Percentiles rank a stretch among this genome's conserved stretches.
These are phyloP conservation scores for Nycticryphes semicollaris DNA, from an alignment of 2,113 vertebrate genomes.

Conservation along the genomic window DNA sequence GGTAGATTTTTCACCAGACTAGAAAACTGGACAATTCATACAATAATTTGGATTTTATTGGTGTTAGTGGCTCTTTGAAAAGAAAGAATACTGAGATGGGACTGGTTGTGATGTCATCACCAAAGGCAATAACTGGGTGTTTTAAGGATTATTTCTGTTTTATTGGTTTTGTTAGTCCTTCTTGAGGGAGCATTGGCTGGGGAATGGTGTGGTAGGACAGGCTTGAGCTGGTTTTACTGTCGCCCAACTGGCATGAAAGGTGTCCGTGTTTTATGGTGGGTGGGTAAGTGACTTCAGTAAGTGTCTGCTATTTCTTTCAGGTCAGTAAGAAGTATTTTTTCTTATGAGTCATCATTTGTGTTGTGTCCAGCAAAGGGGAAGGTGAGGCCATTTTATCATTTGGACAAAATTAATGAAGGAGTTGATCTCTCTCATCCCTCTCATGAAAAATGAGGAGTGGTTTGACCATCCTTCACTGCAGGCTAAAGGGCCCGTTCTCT, in stretches of 20 bases:
- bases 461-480: background rate
- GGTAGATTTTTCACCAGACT: background rate
- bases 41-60: conserved; percentile 44
- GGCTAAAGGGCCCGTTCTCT: background rate
- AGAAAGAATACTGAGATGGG: background rate
- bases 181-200: conserved; percentile 31
- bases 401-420: background rate
- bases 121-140: background rate
- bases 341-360: conserved; percentile 54
- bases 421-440: background rate
- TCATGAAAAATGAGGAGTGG: background rate
- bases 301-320: conserved; percentile 58
- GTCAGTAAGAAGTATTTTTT: conserved; percentile 62
- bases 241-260: conserved; percentile 57
- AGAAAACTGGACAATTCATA: background rate
- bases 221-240: conserved; percentile 61
- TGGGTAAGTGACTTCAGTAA: conserved; percentile 61
- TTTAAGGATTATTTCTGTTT: conserved; percentile 69
- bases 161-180: conserved; percentile 67
- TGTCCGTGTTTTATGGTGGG: conserved; percentile 70
- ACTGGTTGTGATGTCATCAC: background rate
- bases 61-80: conserved; percentile 67
- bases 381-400: conserved; percentile 59
- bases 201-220: conserved; percentile 39
- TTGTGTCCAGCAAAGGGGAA: conserved; percentile 66